Conservation (phyloP, 2,797 vertebrate species). For the Schizopygopsis malacanthus region DNA sequence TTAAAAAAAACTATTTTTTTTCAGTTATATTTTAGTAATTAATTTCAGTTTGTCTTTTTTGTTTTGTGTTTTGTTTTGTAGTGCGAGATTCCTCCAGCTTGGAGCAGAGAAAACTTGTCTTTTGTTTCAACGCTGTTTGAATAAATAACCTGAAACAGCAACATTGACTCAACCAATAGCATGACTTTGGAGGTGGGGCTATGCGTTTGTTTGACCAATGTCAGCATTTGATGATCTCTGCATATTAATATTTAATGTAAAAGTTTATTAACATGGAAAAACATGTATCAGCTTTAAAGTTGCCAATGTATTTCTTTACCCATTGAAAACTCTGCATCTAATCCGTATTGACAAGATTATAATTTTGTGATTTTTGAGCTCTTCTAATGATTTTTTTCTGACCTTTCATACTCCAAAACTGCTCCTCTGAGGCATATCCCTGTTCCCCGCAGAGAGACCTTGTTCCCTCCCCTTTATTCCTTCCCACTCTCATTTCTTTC, state of each 20-base stretch:
- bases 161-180: background rate
- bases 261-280: background rate
- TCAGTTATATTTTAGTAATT: too few species aligned
- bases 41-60: too few species aligned
- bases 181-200: background rate
- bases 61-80: background rate
- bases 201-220: background rate
- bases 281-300: background rate
- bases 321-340: background rate
- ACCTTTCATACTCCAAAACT: constrained; percentile 19
- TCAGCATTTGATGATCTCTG: background rate
- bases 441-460: constrained; percentile 3
- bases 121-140: background rate
- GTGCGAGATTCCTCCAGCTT: background rate
- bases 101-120: too few species aligned
- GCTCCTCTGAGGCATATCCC: constrained; percentile 20
- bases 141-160: background rate
- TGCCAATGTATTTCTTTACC: background rate
- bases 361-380: background rate
- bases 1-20: too few species aligned
- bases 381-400: background rate
- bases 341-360: background rate
- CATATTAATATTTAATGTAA: background rate
- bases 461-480: constrained; percentile 5
- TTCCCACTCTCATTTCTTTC: constrained; percentile 7